A percentile compares a stretch with the other conserved stretches of the same genome.
phyloP scores from a whole-genome alignment of 2,113 vertebrate species.

The Bubo scandiacus region DNA sequence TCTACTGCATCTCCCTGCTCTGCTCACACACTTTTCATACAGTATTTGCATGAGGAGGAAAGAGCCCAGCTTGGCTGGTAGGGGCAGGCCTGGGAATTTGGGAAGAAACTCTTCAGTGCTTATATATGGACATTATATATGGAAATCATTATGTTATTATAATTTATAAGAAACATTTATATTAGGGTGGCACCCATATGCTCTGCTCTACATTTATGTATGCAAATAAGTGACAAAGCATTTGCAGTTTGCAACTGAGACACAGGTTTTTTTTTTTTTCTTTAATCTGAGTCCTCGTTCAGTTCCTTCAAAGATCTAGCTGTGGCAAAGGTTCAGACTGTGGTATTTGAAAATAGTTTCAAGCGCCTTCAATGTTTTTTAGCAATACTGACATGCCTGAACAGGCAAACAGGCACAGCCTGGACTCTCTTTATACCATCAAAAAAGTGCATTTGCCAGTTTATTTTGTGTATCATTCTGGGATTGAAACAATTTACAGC shows the following conservation, averaged over 20 bases:
- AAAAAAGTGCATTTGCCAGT: not conserved
- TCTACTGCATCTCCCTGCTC: not conserved
- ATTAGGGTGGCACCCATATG: slow-evolving; percentile 37
- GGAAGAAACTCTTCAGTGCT: slow-evolving; percentile 1
- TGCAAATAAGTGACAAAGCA: slow-evolving; percentile 44
- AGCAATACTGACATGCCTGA: slow-evolving; percentile 10
- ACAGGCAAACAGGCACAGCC: not conserved
- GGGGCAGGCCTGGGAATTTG: slow-evolving; percentile 33
- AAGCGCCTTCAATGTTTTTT: not conserved
- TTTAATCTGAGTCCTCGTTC: not conserved
- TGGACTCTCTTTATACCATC: not conserved
- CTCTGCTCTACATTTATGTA: slow-evolving; percentile 13
- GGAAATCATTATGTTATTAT: slow-evolving; percentile 43
- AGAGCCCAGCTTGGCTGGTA: not conserved
- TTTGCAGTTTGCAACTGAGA: not conserved
- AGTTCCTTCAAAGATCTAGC: not conserved
- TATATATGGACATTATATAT: slow-evolving; percentile 34
- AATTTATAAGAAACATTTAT: slow-evolving; percentile 13
- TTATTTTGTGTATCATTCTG: not conserved
- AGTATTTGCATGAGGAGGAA: slow-evolving; percentile 17
- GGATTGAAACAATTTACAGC: not conserved
- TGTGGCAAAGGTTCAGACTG: slow-evolving; percentile 16
- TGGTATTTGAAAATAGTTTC: slow-evolving; percentile 55
- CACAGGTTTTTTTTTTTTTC: not conserved
- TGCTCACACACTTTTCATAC: not conserved